These are phyloP conservation scores for Himalopsyche tibetana DNA, from an alignment of 2,888 invertebrate genomes.

Conservation along the genomic window DNA sequence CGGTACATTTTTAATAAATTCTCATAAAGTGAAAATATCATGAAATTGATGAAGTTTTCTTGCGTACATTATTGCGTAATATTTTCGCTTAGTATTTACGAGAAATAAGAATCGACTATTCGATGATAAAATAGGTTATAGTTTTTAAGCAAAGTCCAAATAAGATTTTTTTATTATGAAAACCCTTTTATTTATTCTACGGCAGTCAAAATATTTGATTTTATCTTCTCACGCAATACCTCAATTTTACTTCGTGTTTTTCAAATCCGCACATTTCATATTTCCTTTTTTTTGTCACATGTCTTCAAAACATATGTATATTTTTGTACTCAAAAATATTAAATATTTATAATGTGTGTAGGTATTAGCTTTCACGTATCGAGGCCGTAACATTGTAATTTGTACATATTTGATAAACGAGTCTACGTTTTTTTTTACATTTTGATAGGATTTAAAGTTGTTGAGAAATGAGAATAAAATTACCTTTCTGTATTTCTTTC, in stretches of 20 bases:
- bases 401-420: neutral
- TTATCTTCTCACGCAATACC: conserved; percentile 59
- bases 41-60: no score
- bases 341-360: conserved; percentile 30
- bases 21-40: no score
- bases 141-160: conserved; percentile 2
- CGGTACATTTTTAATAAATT: no score
- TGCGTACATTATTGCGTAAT: no score
- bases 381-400: conserved; percentile 1
- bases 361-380: neutral
- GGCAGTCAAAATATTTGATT: conserved; percentile 45
- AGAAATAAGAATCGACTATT: neutral
- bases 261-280: conserved; percentile 39
- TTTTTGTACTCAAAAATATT: conserved; percentile 7
- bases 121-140: neutral
- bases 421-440: neutral
- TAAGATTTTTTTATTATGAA: conserved; percentile 7
- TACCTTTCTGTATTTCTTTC: no score
- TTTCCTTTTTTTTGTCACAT: conserved; percentile 43
- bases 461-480: no score
- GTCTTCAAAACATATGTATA: conserved; percentile 31
- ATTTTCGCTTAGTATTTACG: no score
- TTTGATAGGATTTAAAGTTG: no score
- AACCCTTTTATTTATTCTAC: conserved; percentile 35
- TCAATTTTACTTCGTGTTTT: conserved; percentile 52